These are phyloP conservation scores for Deroptyus accipitrinus DNA, from an alignment of 2,113 vertebrate species.

Conservation along the genomic window DNA sequence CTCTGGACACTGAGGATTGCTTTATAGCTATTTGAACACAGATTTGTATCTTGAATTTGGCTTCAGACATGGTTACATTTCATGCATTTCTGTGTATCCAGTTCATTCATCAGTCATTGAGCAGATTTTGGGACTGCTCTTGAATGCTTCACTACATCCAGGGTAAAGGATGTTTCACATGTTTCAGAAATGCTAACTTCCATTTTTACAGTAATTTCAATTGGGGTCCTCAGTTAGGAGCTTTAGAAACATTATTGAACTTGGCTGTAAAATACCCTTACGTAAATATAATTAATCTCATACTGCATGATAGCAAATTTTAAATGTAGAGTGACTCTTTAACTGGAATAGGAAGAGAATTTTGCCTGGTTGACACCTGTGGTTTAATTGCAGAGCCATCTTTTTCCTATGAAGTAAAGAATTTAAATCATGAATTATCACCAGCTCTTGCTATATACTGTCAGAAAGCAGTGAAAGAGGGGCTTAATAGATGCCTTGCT, in stretches of 20 bases:
- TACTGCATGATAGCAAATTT: background rate
- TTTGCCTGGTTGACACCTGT: background rate
- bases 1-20: background rate
- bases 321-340: background rate
- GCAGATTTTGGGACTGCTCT: background rate
- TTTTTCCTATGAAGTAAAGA: background rate
- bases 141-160: background rate
- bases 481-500: slow-evolving; percentile 21
- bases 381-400: background rate
- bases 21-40: background rate
- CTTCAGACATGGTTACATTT: background rate
- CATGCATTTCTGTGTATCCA: background rate
- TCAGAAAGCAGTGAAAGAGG: slow-evolving; percentile 1
- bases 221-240: background rate
- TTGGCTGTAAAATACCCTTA: background rate
- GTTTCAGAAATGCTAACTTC: background rate
- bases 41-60: background rate
- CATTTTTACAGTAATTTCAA: background rate
- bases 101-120: background rate
- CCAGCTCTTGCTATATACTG: background rate
- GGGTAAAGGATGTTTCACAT: background rate
- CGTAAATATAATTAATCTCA: slow-evolving; percentile 11
- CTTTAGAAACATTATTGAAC: background rate
- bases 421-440: slow-evolving; percentile 20
- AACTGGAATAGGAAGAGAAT: background rate